Base-by-base conservation (phyloP, 1,140 invertebrate genomes). In the Drusus annulatus region DNA sequence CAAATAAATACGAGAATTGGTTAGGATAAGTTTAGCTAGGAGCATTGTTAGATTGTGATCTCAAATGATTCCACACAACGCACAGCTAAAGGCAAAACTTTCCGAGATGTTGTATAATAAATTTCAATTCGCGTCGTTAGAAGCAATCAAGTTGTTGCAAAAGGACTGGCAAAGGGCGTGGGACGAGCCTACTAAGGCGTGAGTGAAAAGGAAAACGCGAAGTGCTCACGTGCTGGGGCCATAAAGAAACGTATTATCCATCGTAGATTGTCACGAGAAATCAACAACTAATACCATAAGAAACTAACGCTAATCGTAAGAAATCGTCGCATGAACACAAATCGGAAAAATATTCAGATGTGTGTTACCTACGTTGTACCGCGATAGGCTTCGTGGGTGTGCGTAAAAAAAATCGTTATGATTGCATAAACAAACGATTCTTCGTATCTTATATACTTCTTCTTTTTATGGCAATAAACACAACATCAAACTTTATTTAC, bases 151-250 rank as follows among this genome's bases (percentile, higher is more conserved):
- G 17, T 54, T 71, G 68, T 71, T 65, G 68, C 45, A 71, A 71
- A 71, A 71, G 68, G 19, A 52, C 68, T 51, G 68, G 45, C 68
- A 8, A 71, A 52, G 68, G 68, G 68, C 68, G 68, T 71, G 68
- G 68, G 68, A 71, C 45, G 68, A 71, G 36, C 52, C 25, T 25
- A 52, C 45, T 71, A 52, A 71, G 68, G 68, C 68, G 68, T 71
- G 15, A 71, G 45, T 52, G 68, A 71, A 71, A 71, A 71, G 36
- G 68, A 71, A 71, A 71, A 71, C 68, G 68, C 68, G 36, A 71
- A 54, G 17, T 71, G 68, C 28, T 71, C 68, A 52, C 68, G 68
- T 71, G 45, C 17, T 28, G 23, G 17, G 62, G 21, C 25, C 23
- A 17, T 45, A 10, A 45, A 45, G 36, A 45, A 45, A 45, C 36